Evolutionary conservation across 2,113 vertebrate genomes (phyloP).

Genomic region (Proteles cristata): DNA sequence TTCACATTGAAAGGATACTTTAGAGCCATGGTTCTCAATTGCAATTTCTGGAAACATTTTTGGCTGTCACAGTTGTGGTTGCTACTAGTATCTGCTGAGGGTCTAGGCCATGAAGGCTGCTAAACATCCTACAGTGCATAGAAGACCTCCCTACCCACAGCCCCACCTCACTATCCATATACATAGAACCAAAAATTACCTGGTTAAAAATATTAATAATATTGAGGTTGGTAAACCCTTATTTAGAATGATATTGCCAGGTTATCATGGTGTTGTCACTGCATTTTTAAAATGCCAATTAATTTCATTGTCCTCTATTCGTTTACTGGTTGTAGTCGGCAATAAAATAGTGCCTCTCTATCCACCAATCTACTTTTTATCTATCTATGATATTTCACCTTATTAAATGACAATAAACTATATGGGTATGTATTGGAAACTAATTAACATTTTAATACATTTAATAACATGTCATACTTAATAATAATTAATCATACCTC

Average conservation of each 20-base stretch:
- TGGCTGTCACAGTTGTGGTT: accelerated
- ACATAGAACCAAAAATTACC: neutral
- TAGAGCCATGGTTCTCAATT: neutral
- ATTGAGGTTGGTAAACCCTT: neutral
- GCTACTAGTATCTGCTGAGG: neutral
- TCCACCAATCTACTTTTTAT: neutral
- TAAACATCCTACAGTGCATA: neutral
- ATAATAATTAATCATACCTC: neutral
- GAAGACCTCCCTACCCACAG: accelerated
- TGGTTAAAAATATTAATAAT: neutral
- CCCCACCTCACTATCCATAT: accelerated
- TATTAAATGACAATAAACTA: neutral
- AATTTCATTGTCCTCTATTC: neutral
- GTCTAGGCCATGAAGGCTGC: neutral
- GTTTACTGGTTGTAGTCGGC: neutral
- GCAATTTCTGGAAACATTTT: neutral
- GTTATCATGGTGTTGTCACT: neutral
- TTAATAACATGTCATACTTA: neutral
- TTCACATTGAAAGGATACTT: neutral
- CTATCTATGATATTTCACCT: neutral
- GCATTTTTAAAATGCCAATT: neutral
- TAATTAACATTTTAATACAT: neutral
- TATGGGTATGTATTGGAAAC: neutral
- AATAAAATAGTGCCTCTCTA: neutral
- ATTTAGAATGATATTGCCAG: neutral